Evolutionary conservation across 2,113 vertebrate genomes (phyloP), one percentile per base, ranked within the genome.

Genomic region (Vimba vimba): DNA sequence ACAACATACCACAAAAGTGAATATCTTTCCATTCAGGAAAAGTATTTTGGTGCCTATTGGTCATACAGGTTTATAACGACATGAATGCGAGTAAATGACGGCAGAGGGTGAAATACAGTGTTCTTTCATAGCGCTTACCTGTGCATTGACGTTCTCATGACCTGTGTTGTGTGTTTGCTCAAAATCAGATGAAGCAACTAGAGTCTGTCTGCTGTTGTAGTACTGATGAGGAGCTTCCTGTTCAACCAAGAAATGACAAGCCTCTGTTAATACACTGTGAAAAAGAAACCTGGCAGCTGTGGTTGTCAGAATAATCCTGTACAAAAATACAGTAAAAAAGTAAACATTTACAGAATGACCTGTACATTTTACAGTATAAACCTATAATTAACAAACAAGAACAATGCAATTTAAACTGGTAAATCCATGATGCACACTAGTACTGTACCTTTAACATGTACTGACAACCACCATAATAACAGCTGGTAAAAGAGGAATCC

Each of bases 131-230:
- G 62, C 1, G 9, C 92, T 90, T 89, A 96, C 94, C 93, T 93
- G 92, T 39, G 83, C 64, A 69, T 83, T 73, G 6, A 79, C 30
- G 82, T 83, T 87, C 81, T 93, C 90, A 25, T 89, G 88, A 15
- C 76, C 50, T 68, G 88, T 78, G 79, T 73, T 15, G 19, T 88
- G 89, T 12, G 85, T 89, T 78, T 90, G 91, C 43, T 93, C 93
- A 0, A 89, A 86, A 88, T 85, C 93, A n/a, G 92, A 84, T 6
- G 91, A 79, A 17, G 93, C 92, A 84, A 94, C 94, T 88, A 96
- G 93, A 0, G 93, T 93, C 92, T 97, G 96, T 84, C 93, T 91
- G 91, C 95, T 96, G 93, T 93, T 95, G 93, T 96, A 95, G 91
- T 94, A 95, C 82, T 94, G 94, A 0, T 93, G 92, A 50, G 93